A percentile compares a stretch with the other conserved stretches of the same genome.
phyloP scores from a whole-genome alignment of 1,140 invertebrate genomes.

The Marisa cornuarietis region DNA sequence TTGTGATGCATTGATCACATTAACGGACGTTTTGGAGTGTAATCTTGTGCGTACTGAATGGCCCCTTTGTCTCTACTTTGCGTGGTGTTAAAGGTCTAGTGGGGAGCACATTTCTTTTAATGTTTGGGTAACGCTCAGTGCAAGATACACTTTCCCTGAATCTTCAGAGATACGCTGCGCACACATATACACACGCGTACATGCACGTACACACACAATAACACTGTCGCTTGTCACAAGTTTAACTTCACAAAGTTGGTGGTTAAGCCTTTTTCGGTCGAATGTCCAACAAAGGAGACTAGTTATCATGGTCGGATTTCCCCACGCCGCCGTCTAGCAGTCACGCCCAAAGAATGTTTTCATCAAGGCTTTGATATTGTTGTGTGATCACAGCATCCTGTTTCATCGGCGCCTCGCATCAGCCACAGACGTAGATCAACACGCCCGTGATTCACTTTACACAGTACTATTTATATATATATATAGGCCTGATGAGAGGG shows the following conservation, averaged over 20 bases:
- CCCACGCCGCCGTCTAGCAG: no score
- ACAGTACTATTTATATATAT: no score
- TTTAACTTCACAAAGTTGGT: background rate
- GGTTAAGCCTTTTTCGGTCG: no score
- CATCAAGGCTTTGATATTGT: background rate
- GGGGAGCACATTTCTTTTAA: background rate
- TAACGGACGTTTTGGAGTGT: background rate
- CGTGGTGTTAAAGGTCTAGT: background rate
- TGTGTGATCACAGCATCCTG: background rate
- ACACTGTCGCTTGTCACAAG: background rate
- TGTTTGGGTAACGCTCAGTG: background rate
- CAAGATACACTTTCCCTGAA: background rate
- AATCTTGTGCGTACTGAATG: background rate
- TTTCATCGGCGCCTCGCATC: no score
- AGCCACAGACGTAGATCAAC: background rate
- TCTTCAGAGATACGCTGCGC: no score
- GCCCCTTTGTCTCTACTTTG: no score
- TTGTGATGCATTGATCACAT: background rate
- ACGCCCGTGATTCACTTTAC: no score
- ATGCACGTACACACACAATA: background rate
- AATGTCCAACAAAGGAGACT: no score
- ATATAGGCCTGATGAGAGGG: background rate
- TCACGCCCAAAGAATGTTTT: no score
- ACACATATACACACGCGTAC: background rate
- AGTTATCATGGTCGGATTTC: no score